phyloP scores from a whole-genome alignment of 2,113 vertebrate species.

The Vidua chalybeata region DNA sequence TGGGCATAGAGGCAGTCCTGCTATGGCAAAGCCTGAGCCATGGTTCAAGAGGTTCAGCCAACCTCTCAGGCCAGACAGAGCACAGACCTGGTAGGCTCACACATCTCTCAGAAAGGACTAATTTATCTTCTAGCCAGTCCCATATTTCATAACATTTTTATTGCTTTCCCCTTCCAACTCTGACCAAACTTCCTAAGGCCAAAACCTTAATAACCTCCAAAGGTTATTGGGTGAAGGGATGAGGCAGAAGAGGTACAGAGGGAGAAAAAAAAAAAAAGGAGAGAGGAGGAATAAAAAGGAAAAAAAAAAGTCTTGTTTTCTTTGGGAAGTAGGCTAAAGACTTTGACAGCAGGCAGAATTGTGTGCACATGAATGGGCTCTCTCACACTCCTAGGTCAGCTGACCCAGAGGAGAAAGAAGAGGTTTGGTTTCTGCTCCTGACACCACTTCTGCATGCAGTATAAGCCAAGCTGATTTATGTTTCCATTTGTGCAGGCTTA shows the following conservation, averaged over 20 bases:
- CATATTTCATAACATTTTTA: background rate
- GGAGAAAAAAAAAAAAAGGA: fast-evolving
- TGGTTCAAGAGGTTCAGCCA: background rate
- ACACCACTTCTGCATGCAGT: background rate
- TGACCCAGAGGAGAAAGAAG: background rate
- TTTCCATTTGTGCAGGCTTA: background rate
- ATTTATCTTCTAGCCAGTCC: background rate
- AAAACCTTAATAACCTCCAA: background rate
- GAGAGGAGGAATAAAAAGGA: too few species aligned
- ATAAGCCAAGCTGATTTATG: background rate
- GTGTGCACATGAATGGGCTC: background rate
- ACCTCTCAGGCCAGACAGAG: background rate
- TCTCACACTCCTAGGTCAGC: background rate
- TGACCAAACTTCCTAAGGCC: background rate
- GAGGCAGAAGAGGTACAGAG: background rate
- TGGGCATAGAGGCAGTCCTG: background rate
- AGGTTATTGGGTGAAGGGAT: background rate
- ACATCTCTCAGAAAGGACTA: background rate
- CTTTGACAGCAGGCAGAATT: background rate
- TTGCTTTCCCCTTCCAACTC: background rate
- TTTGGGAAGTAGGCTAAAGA: background rate
- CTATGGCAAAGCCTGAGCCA: background rate
- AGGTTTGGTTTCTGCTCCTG: constrained; percentile 17
- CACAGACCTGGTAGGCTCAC: background rate
- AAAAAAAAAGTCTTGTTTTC: background rate